These are phyloP conservation scores for Hypercompe scribonia DNA, from an alignment of 2,888 invertebrate genomes.

Conservation along the genomic window DNA sequence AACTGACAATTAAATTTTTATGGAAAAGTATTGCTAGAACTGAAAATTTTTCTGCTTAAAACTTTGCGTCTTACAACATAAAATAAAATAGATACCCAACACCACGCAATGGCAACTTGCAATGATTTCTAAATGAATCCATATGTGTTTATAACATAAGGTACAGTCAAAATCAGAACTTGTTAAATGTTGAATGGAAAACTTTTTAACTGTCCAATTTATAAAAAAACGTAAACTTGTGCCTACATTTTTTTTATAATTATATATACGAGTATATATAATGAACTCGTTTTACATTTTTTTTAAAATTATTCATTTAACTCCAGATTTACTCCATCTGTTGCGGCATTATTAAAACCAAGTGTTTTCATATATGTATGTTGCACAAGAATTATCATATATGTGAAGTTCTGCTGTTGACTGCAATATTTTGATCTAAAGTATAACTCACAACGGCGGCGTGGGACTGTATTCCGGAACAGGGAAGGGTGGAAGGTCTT, in stretches of 20 bases:
- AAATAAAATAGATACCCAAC: conserved; percentile 48
- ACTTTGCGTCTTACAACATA: conserved; percentile 12
- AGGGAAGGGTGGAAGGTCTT: conserved; percentile 90
- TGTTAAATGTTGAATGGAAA: background rate
- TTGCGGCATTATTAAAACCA: too few species aligned
- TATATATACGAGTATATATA: too few species aligned
- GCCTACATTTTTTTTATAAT: background rate
- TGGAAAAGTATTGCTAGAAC: background rate
- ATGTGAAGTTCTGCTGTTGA: background rate
- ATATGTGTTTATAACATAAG: background rate
- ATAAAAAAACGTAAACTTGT: background rate
- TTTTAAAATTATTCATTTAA: background rate
- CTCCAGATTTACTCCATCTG: too few species aligned
- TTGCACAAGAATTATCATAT: too few species aligned
- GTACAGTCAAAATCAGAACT: background rate
- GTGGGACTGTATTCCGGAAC: conserved; percentile 86
- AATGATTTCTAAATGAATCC: conserved; percentile 7
- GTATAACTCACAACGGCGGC: conserved; percentile 69
- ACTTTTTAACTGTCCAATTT: background rate
- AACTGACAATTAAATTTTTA: background rate
- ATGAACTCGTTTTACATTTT: background rate
- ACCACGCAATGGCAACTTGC: conserved; percentile 41
- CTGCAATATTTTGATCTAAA: background rate
- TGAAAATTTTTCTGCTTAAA: background rate
- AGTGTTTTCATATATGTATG: too few species aligned